Evolutionary conservation across 2,797 vertebrate species (phyloP).

Genomic region (Buceros bicornis): DNA sequence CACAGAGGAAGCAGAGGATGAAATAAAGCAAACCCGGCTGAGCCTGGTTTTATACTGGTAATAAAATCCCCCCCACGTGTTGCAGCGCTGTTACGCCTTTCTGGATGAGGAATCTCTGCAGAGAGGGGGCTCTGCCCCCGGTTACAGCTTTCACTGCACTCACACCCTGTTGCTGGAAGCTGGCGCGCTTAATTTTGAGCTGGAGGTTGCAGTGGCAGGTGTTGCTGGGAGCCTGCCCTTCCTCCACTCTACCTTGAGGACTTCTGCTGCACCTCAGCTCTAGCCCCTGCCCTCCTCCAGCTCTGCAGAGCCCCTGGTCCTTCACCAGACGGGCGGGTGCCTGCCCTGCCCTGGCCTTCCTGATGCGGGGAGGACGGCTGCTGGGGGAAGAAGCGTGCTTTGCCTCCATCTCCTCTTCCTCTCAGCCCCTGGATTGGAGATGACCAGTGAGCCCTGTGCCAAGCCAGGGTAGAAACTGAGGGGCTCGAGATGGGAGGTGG

Average conservation of each 20-base stretch:
- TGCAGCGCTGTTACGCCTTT: not conserved
- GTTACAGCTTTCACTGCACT: not conserved
- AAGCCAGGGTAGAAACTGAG: not conserved
- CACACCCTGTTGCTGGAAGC: not conserved
- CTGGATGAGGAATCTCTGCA: not conserved
- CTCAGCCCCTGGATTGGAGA: not conserved
- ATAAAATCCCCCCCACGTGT: too few relatives aligned
- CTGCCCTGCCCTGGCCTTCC: not conserved
- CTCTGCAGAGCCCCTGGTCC: not conserved
- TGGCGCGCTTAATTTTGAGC: not conserved
- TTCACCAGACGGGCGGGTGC: too few relatives aligned
- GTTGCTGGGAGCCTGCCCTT: too few relatives aligned
- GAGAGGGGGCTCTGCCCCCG: not conserved
- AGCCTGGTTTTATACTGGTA: not conserved
- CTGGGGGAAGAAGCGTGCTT: not conserved
- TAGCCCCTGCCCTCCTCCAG: too few relatives aligned
- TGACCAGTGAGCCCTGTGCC: not conserved
- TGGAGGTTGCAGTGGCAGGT: not conserved
- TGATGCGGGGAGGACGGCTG: not conserved
- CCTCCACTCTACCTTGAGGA: too few relatives aligned
- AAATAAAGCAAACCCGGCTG: not conserved
- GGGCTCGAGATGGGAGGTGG: not conserved
- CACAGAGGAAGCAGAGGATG: not conserved
- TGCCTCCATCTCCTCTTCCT: not conserved
- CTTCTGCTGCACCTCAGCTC: too few relatives aligned